Conservation (phyloP, 1,140 invertebrate species). For the Wasmannia auropunctata region DNA sequence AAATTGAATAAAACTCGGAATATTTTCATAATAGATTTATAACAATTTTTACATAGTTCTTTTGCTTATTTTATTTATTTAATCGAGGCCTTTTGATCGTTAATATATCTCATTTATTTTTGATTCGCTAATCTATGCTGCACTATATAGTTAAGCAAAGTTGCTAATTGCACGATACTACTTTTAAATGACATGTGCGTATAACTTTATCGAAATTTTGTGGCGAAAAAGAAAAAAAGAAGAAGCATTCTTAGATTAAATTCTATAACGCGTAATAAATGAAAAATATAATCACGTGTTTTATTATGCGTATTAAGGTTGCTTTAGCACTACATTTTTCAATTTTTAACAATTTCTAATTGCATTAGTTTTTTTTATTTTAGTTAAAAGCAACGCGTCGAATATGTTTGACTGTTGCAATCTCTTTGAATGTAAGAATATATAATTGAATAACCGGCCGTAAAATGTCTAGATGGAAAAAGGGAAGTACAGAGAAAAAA, state of each 20-base stretch:
- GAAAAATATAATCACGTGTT: conserved; percentile 9
- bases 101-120: neutral
- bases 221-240: neutral
- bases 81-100: conserved; percentile 3
- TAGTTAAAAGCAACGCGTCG: conserved; percentile 29
- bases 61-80: conserved; percentile 20
- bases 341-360: neutral
- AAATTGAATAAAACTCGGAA: conserved; percentile 20
- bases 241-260: neutral
- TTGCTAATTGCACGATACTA: conserved; percentile 48
- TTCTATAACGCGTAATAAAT: neutral
- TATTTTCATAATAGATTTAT: conserved; percentile 6
- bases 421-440: conserved; percentile 43
- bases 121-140: conserved; percentile 73
- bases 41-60: neutral
- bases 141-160: conserved; percentile 74
- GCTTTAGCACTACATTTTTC: neutral
- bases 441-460: neutral
- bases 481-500: neutral
- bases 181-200: conserved; percentile 52
- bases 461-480: neutral
- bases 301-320: neutral
- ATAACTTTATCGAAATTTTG: conserved; percentile 32
- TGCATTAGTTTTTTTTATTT: neutral
- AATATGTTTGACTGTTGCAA: conserved; percentile 26